These are phyloP conservation scores for Drosophila grimshawi DNA, from an alignment of 1,140 invertebrate species.

Conservation along the genomic window DNA sequence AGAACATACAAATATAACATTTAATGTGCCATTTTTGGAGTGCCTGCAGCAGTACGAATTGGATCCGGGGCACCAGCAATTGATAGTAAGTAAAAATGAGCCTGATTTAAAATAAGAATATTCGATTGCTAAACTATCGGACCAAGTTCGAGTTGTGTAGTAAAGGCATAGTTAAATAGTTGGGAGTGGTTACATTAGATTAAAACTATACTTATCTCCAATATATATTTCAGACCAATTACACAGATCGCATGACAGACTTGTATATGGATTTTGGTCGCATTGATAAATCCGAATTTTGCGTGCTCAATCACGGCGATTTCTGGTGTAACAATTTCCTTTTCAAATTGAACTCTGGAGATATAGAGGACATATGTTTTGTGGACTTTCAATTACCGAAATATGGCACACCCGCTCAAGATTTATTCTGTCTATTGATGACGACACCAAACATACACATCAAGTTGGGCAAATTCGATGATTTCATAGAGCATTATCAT, in stretches of 20 bases:
- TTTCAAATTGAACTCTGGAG: slow-evolving; percentile 65
- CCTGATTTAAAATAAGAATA: too few relatives aligned
- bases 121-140: too few relatives aligned
- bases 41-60: slow-evolving; percentile 66
- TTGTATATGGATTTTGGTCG: slow-evolving; percentile 65
- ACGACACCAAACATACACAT: slow-evolving; percentile 61
- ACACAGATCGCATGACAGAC: slow-evolving; percentile 57
- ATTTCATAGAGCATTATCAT: slow-evolving; percentile 78
- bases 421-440: slow-evolving; percentile 77
- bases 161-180: too few relatives aligned
- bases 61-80: slow-evolving; percentile 51
- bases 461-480: slow-evolving; percentile 70
- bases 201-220: too few relatives aligned
- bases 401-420: slow-evolving; percentile 79
- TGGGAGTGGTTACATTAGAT: too few relatives aligned
- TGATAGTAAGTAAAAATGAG: slow-evolving; percentile 53
- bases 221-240: slow-evolving; percentile 56
- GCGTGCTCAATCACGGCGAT: slow-evolving; percentile 88
- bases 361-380: slow-evolving; percentile 73
- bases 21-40: slow-evolving; percentile 64
- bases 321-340: slow-evolving; percentile 84
- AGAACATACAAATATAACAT: slow-evolving; percentile 60
- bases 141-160: too few relatives aligned
- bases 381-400: slow-evolving; percentile 84
- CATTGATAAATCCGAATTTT: slow-evolving; percentile 85